Base-by-base conservation (phyloP, 2,113 vertebrate genomes). In the Oophaga pumilio region DNA sequence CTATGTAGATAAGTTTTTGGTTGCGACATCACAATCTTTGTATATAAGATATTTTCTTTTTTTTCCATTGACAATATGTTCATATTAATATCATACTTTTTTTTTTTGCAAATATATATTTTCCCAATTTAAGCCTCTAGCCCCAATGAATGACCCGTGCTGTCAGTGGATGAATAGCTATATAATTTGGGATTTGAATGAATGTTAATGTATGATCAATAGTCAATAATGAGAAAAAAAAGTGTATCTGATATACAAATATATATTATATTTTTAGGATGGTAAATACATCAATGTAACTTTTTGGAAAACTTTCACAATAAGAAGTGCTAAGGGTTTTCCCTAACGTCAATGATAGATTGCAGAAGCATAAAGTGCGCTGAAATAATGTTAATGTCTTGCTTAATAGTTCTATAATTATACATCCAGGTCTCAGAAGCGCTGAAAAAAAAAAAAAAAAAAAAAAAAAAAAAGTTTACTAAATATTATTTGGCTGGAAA, bases 281-380 rank as follows among this genome's bases (percentile, higher is more conserved):
- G 8, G 53, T 3, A 56, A 9, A 56, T 9, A 56, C 12, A 56
- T 56, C 53, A 11, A 56, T 56, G 12, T 1, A 56, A 56, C 9
- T 56, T 56, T n/a, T 12, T 76, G 22, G 22, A 76, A 43, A 76
- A 15, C 49, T 22, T 52, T 52, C 7, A 76, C 52, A 15, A 18
- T 14, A 8, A 33, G 33, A 12, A 22, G 2, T 14, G 17, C 24
- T 78, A 8, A 6, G 2, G 6, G 33, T 5, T 62, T 43, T 81
- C 43, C 20, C n/a, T 33, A 49, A 60, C 10, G 6, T 66, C 18
- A 22, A 15, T 68, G 81, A 82, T n/a, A 68, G 14, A 68, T 52
- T 68, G 52, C 12, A 82, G 60, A 82, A 28, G 79, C n/a, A 82
- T 66, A 82, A 82, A 82, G 22, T 6, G 49, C 15, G 18, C 8